Evolutionary conservation across 2,888 invertebrate species (phyloP), one percentile per base, ranked within the genome.

Genomic region (Mystacides longicornis): DNA sequence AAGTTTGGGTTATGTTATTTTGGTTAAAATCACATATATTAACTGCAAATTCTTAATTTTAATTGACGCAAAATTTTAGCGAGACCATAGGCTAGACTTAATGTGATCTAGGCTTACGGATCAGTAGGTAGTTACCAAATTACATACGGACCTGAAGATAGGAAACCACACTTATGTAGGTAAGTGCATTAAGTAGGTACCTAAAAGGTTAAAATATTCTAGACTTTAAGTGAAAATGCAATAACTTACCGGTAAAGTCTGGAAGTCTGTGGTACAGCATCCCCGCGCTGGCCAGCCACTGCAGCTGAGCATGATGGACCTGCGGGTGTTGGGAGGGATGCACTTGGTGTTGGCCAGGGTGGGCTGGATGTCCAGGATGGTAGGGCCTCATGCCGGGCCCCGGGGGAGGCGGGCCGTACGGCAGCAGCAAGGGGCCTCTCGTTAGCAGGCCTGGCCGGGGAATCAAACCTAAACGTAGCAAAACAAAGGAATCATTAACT

Each of bases 221-320:
- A n/a, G n/a, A n/a, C n/a, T n/a, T n/a, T n/a, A n/a, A n/a, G n/a
- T n/a, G n/a, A n/a, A n/a, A n/a, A 31, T 31, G 31, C n/a, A 9
- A 18, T 46, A 22, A 4, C 81, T 77, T 63, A 84, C 91, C 91
- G 65, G 89, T 83, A 51, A 92, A 70, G 66, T 92, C 92, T 0
- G 92, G 91, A 66, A 93, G 80, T 67, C 93, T 78, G 43, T 93
- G 93, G 68, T 93, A 93, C 63, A 93, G 83, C 90, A 94, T 93
- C 21, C 93, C 93, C 2, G 92, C 89, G 64, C 93, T 81, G 3
- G 94, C 92, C 60, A 94, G 76, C 87, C 93, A 93, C 71, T 94
- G 94, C 61, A 93, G 78, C 70, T 89, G 89, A 76, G 88, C 84
- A 65, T 88, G 87, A 64, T 88, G 88, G 33, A 87, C 78, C 54